These are phyloP conservation scores for Lacerta agilis DNA, from an alignment of 2,797 vertebrate species.

Conservation along the genomic window DNA sequence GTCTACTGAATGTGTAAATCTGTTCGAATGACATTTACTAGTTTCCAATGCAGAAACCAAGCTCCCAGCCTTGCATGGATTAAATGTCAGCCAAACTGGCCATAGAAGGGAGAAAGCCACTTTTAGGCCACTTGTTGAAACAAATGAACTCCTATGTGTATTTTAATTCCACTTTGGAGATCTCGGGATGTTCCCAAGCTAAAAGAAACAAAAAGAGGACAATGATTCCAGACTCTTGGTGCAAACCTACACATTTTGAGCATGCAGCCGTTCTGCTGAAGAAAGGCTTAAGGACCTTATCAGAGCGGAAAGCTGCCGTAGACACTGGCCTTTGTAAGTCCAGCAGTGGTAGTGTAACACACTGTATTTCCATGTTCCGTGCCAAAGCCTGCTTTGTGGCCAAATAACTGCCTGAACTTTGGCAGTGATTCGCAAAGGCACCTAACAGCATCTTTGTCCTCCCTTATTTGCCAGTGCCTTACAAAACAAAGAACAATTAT, in stretches of 20 bases:
- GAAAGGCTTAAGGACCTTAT: constrained; percentile 20
- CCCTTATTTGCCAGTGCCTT: constrained; percentile 4
- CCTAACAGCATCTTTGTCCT: constrained; percentile 26
- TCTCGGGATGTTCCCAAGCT: constrained; percentile 26
- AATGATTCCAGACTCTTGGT: neutral
- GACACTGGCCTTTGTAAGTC: constrained; percentile 33
- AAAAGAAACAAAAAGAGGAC: constrained; percentile 25
- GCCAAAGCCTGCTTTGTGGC: neutral
- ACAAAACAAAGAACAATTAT: neutral
- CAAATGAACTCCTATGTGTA: neutral
- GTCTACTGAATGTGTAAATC: constrained; percentile 71
- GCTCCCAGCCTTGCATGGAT: constrained; percentile 55
- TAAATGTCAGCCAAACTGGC: constrained; percentile 71
- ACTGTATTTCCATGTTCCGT: neutral
- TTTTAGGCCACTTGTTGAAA: constrained; percentile 41
- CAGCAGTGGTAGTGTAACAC: neutral
- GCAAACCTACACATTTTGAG: constrained; percentile 28
- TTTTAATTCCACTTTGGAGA: constrained; percentile 42
- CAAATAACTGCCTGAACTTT: constrained; percentile 16
- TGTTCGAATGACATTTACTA: constrained; percentile 76
- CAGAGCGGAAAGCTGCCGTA: constrained; percentile 21
- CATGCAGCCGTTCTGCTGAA: constrained; percentile 29
- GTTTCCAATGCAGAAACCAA: constrained; percentile 66
- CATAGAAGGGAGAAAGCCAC: constrained; percentile 42
- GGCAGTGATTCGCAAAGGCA: constrained; percentile 15